phyloP scores from a whole-genome alignment of 2,888 invertebrate genomes.

The Galerucella pusilla region DNA sequence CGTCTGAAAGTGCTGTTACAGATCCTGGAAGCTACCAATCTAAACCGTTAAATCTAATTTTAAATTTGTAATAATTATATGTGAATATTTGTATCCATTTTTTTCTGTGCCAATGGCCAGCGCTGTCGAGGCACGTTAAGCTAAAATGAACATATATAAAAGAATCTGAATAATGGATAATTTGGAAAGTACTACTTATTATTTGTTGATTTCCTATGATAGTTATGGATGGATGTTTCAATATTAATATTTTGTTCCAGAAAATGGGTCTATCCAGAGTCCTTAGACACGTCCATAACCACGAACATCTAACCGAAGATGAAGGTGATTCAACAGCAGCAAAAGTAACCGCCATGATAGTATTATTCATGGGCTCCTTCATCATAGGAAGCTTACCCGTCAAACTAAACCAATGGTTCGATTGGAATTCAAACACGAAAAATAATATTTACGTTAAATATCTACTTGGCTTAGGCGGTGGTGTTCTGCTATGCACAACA shows the following conservation, averaged over 20 bases:
- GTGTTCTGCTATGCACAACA: slow-evolving; percentile 73
- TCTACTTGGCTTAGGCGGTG: slow-evolving; percentile 74
- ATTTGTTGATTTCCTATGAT: too few species aligned
- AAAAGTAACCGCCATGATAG: slow-evolving; percentile 71
- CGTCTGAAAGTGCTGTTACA: too few species aligned
- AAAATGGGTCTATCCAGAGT: background rate
- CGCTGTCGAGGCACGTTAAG: too few species aligned
- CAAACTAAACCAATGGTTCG: slow-evolving; percentile 59
- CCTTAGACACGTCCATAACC: background rate
- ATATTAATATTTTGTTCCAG: background rate
- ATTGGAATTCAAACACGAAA: slow-evolving; percentile 59
- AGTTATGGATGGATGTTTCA: too few species aligned
- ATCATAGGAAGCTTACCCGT: slow-evolving; percentile 70
- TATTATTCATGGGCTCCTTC: slow-evolving; percentile 71
- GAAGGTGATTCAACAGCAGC: slow-evolving; percentile 64
- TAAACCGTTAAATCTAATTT: too few species aligned
- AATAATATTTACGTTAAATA: slow-evolving; percentile 69
- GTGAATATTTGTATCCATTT: too few species aligned
- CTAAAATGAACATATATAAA: too few species aligned
- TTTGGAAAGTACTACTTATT: too few species aligned
- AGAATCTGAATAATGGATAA: too few species aligned
- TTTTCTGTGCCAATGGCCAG: too few species aligned
- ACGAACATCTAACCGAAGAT: slow-evolving; percentile 28
- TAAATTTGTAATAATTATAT: too few species aligned
- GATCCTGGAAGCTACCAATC: too few species aligned